Conservation (phyloP, 2,113 vertebrate genomes). For the Murina feae region DNA sequence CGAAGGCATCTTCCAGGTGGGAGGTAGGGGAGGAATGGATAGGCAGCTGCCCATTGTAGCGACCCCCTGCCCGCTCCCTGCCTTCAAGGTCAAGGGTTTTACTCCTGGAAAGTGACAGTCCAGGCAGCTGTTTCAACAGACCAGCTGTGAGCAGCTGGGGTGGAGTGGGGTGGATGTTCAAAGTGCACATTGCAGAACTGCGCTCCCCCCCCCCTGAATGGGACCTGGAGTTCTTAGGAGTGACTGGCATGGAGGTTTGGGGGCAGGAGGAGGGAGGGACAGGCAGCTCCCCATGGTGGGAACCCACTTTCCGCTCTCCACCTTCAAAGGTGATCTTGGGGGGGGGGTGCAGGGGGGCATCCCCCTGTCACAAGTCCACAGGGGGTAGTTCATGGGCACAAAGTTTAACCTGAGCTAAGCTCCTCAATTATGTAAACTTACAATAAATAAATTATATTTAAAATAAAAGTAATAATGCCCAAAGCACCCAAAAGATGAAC, state of each 20-base stretch:
- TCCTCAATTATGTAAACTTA: background rate
- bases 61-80: no score
- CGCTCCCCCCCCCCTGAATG: rapidly evolving
- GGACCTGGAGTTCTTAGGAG: background rate
- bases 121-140: background rate
- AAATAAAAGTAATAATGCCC: background rate
- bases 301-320: no score
- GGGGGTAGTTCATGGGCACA: no score
- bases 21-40: background rate
- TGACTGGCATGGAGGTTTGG: background rate
- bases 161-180: background rate
- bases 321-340: no score
- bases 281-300: no score
- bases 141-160: background rate
- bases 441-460: background rate
- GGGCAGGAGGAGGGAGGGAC: no score
- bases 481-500: background rate
- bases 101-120: background rate
- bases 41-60: background rate
- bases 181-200: background rate
- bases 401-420: no score
- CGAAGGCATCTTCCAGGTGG: no score
- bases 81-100: background rate
- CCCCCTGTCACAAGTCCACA: no score
- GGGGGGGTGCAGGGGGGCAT: no score